Conservation (phyloP, 2,797 vertebrate genomes). For the Myotis vivesi region DNA sequence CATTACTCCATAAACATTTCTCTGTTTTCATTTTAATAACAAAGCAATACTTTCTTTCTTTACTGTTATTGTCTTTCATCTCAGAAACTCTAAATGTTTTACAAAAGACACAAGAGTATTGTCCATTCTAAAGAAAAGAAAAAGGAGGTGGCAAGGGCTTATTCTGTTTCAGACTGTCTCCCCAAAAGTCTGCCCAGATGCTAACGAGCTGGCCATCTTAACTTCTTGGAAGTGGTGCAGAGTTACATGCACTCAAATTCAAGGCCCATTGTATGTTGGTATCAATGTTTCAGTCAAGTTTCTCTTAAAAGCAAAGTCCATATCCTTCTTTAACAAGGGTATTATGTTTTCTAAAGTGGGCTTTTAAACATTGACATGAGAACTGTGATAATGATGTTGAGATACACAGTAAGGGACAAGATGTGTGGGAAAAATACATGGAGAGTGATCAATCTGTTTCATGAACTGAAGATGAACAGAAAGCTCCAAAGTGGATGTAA, state of each 20-base stretch:
- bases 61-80: slow-evolving; percentile 34
- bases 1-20: slow-evolving; percentile 20
- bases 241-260: neutral
- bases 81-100: slow-evolving; percentile 42
- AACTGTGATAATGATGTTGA: neutral
- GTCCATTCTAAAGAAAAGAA: slow-evolving; percentile 36
- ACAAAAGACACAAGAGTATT: slow-evolving; percentile 8
- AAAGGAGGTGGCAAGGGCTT: neutral
- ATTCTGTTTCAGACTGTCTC: slow-evolving; percentile 3
- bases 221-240: slow-evolving; percentile 46
- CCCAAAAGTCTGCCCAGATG: neutral
- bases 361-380: slow-evolving; percentile 31
- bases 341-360: slow-evolving; percentile 8
- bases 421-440: neutral
- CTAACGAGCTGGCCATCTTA: neutral
- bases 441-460: neutral
- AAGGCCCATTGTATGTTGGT: neutral
- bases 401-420: neutral
- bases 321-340: slow-evolving; percentile 37
- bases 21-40: slow-evolving; percentile 56
- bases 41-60: slow-evolving; percentile 62
- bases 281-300: slow-evolving; percentile 41
- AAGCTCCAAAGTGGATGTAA: neutral
- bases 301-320: slow-evolving; percentile 35
- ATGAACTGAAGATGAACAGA: slow-evolving; percentile 23